Evolutionary conservation across 92 coral and sea anemone genomes (phyloP).

Genomic region (Paragorgia papillata): DNA sequence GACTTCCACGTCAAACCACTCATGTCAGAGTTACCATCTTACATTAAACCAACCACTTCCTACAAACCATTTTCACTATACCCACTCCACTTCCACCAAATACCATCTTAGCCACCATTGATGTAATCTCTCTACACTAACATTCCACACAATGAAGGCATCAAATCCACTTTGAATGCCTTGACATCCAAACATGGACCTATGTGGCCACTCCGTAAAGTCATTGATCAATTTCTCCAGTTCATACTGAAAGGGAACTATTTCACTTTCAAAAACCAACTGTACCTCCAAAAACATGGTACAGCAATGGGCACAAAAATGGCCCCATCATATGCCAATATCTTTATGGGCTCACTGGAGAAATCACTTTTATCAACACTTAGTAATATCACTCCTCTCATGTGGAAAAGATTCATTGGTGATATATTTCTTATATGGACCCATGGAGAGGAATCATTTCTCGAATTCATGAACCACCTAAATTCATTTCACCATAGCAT

Average conservation of each 20-base stretch:
- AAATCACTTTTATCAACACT: too few relatives aligned
- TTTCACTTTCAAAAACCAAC: conserved; percentile 42
- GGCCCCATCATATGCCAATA: conserved; percentile 60
- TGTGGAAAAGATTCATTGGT: too few relatives aligned
- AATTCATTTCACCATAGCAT: too few relatives aligned
- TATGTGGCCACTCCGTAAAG: neutral
- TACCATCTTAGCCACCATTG: conserved; percentile 44
- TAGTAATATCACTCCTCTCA: too few relatives aligned
- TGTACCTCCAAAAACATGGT: conserved; percentile 43
- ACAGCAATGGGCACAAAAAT: conserved; percentile 59
- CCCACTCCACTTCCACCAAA: conserved; percentile 48
- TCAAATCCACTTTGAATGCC: conserved; percentile 22
- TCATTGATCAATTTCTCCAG: conserved; percentile 15
- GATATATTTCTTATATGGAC: too few relatives aligned
- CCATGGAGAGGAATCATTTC: too few relatives aligned
- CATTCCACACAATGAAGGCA: conserved; percentile 52
- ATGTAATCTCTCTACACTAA: conserved; percentile 59
- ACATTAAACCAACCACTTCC: conserved; percentile 57
- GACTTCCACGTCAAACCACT: conserved; percentile 53
- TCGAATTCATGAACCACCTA: too few relatives aligned
- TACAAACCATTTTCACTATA: conserved; percentile 33
- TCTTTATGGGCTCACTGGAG: too few relatives aligned
- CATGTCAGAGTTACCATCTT: conserved; percentile 37
- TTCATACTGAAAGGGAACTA: conserved; percentile 44
- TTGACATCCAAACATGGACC: conserved; percentile 4